Conservation (phyloP, 2,113 vertebrate species). For the Ciconia stormi region DNA sequence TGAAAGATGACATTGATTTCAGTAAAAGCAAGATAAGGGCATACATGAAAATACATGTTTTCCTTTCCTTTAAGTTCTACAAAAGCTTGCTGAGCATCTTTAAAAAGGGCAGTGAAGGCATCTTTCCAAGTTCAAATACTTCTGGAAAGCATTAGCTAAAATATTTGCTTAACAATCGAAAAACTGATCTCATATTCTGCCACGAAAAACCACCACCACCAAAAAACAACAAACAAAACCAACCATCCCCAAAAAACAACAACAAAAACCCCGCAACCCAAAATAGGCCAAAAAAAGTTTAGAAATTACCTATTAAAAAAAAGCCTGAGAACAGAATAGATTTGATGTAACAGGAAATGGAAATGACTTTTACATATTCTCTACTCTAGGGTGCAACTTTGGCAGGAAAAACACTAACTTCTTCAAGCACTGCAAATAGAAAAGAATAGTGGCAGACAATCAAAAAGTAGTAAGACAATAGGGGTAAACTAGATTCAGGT, state of each 20-base stretch:
- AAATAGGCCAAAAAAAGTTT: not conserved
- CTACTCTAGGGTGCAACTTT: not conserved
- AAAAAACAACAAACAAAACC: too few relatives aligned
- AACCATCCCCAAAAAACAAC: not conserved
- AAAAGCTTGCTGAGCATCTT: not conserved
- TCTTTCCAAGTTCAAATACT: not conserved
- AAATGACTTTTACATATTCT: not conserved
- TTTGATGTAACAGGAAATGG: not conserved
- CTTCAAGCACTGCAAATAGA: not conserved
- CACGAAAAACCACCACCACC: not conserved
- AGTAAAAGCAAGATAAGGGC: not conserved
- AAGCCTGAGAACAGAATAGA: not conserved
- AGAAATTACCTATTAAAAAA: not conserved
- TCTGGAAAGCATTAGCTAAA: not conserved
- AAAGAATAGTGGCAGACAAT: not conserved
- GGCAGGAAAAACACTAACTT: not conserved
- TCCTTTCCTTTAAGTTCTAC: not conserved
- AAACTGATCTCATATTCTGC: not conserved
- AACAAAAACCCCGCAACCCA: not conserved
- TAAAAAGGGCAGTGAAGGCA: not conserved
- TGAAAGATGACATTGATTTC: not conserved
- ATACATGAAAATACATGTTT: not conserved
- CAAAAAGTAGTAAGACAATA: not conserved
- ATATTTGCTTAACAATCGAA: constrained; percentile 10
- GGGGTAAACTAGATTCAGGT: not conserved